These are phyloP conservation scores for Thumatha senex DNA, from an alignment of 2,888 invertebrate genomes.

Conservation along the genomic window DNA sequence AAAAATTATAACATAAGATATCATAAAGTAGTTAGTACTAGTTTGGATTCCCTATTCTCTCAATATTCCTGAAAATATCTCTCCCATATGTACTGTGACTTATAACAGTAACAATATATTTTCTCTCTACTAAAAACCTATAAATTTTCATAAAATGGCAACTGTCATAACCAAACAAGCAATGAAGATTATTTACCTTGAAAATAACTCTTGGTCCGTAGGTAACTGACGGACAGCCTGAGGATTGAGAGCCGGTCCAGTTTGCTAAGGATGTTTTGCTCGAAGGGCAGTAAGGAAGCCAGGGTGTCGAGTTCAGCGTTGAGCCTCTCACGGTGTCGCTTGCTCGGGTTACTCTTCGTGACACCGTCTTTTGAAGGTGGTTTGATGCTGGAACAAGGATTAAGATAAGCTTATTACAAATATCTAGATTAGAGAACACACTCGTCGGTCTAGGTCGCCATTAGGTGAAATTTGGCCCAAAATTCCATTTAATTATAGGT, in stretches of 20 bases:
- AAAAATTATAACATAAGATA: too few species aligned
- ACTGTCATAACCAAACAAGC: too few species aligned
- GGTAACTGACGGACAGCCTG: constrained; percentile 98
- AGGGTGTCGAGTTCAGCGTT: constrained; percentile 99
- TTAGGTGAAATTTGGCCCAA: too few species aligned
- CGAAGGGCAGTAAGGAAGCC: constrained; percentile 97
- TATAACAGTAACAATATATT: too few species aligned
- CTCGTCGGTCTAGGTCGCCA: too few species aligned
- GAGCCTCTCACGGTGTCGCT: constrained; percentile 97
- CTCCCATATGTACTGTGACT: too few species aligned
- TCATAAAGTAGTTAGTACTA: too few species aligned
- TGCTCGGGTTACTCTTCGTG: constrained; percentile 98
- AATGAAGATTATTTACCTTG: constrained; percentile 94
- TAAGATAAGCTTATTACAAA: background rate
- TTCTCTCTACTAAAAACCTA: too few species aligned
- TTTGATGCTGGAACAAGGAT: constrained; percentile 89
- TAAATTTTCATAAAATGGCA: too few species aligned
- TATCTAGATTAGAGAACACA: background rate
- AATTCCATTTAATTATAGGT: too few species aligned
- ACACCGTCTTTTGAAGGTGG: constrained; percentile 97
- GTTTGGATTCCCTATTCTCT: too few species aligned
- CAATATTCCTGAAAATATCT: too few species aligned
- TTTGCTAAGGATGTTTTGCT: constrained; percentile 98
- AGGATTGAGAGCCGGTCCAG: constrained; percentile 98
- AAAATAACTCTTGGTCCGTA: constrained; percentile 99